Conservation (phyloP, 2,888 invertebrate species). For the Rhimphoctona megacephalus region DNA sequence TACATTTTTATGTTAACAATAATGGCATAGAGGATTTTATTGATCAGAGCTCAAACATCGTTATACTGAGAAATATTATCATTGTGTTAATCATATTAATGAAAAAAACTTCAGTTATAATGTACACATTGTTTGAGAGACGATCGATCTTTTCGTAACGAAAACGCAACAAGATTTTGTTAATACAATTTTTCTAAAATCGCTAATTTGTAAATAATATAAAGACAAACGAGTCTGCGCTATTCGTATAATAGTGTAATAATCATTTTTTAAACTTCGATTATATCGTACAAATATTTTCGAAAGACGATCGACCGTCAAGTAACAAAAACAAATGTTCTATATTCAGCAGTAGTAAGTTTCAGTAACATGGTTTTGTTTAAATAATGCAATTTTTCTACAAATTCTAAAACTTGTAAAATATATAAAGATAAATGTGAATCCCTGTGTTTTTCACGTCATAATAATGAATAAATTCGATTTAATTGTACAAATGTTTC, state of each 20-base stretch:
- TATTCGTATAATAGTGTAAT: background rate
- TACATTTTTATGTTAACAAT: conserved; percentile 12
- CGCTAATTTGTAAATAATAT: background rate
- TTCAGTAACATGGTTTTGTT: background rate
- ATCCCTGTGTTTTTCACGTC: background rate
- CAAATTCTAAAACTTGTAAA: background rate
- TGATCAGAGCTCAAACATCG: background rate
- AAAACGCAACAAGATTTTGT: background rate
- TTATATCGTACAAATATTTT: background rate
- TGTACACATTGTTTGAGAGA: background rate
- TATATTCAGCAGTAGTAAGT: background rate
- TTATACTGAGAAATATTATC: conserved; percentile 20
- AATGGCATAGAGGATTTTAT: background rate
- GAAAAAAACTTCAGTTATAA: background rate
- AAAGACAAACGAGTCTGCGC: background rate
- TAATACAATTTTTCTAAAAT: background rate
- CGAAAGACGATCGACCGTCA: background rate
- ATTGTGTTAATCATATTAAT: conserved; percentile 5
- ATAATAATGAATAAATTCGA: background rate
- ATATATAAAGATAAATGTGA: background rate
- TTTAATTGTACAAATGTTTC: background rate
- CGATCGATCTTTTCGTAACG: background rate
- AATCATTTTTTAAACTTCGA: background rate
- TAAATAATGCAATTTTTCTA: background rate
- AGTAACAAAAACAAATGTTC: background rate